Base-by-base conservation (phyloP, 2,888 invertebrate species). In the Tridacna gigas region DNA sequence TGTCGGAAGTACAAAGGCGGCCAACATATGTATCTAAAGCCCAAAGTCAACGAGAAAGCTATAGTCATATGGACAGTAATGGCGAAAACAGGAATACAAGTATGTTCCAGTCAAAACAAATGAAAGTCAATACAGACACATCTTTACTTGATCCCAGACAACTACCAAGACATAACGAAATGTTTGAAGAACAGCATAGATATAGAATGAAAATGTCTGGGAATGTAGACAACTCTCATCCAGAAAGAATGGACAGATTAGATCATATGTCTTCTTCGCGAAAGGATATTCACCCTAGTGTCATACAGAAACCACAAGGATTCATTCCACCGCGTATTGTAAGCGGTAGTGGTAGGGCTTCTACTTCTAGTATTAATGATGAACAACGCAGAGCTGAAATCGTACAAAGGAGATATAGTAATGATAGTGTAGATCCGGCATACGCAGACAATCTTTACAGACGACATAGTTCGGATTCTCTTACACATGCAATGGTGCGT, bases 231-330 rank as follows among this genome's bases (percentile, higher is more conserved):
- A 12, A 26, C 7, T 18, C n/a, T 25, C 47, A 65, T 20, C 37
- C 20, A n/a, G 75, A 75, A 0, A 75, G 63, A 63, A 61, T 75
- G n/a, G 74, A 74, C 4, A 73, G 37, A n/a, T 13, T 73, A 9
- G 18, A 48, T 48, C n/a, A 20, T 69, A 26, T 65, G 12, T 22
- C 75, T 20, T 11, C 65, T 51, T 20, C 48, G 22, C 67, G 78
- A 47, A 51, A 37, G 26, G 56, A 56, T 63, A 37, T 60, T 18
- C 82, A 86, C 61, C 86, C 82, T n/a, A 83, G 86, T 79, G 82
- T 86, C 12, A 86, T 86, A 56, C 86, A 86, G 28, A 80, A 78
- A 51, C 86, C 86, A 12, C 75, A 78, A 37, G 86, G 86, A 26
- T 86, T 71, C 67, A 82, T 86, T 37, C 86, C 86, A 7, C 86